Conservation (phyloP, 2,113 vertebrate species). For the Salminus brasiliensis region DNA sequence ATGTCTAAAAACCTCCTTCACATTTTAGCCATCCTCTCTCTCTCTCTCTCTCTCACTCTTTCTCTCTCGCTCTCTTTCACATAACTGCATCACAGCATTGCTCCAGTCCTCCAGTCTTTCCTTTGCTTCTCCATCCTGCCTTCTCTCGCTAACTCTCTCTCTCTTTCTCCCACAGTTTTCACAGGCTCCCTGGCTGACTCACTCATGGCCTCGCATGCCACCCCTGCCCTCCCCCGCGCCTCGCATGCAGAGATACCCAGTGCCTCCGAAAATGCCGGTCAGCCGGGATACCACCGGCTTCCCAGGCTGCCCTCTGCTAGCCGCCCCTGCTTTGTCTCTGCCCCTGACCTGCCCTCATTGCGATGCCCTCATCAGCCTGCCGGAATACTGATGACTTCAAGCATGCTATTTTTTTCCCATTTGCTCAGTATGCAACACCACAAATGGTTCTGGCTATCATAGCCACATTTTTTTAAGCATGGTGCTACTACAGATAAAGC, state of each 20-base stretch:
- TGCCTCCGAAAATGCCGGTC: conserved; percentile 47
- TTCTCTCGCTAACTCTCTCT: conserved; percentile 66
- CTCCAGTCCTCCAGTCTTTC: conserved; percentile 29
- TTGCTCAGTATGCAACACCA: background rate
- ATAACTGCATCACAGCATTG: conserved; percentile 40
- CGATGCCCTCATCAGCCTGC: background rate
- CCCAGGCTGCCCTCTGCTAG: conserved; percentile 21
- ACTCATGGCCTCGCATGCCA: conserved; percentile 73
- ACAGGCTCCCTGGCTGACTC: conserved; percentile 75
- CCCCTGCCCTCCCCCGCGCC: conserved; percentile 71
- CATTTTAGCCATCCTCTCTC: conserved; percentile 33
- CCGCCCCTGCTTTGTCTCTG: background rate
- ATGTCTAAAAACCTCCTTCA: conserved; percentile 49
- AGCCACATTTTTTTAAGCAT: too few relatives aligned
- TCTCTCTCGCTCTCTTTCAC: conserved; percentile 71
- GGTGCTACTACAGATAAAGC: too few relatives aligned
- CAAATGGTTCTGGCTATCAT: background rate
- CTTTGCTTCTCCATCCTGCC: conserved; percentile 73
- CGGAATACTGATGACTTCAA: background rate
- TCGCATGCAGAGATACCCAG: conserved; percentile 65
- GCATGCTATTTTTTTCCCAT: background rate
- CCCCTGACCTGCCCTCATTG: conserved; percentile 21
- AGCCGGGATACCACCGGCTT: conserved; percentile 34
- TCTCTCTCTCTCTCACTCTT: conserved; percentile 66
- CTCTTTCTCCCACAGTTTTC: conserved; percentile 78